These are phyloP conservation scores for Montipora capitata DNA, from an alignment of 92 coral and sea anemone species.

Conservation along the genomic window DNA sequence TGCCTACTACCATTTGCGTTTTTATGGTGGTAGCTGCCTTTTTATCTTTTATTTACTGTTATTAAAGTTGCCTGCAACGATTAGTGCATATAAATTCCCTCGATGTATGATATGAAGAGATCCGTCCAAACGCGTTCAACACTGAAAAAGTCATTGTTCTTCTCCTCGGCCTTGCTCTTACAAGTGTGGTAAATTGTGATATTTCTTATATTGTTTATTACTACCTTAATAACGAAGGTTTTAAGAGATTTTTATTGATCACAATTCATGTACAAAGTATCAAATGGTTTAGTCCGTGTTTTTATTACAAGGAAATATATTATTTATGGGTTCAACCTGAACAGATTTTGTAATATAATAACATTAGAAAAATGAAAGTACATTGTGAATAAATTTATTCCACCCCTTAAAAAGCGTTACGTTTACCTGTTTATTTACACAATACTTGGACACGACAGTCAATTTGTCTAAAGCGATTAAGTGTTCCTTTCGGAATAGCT, in stretches of 20 bases:
- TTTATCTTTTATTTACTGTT: too few relatives aligned
- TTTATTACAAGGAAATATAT: slow-evolving; percentile 10
- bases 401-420: neutral
- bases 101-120: neutral
- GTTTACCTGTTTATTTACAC: too few relatives aligned
- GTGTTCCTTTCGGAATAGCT: too few relatives aligned
- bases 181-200: neutral
- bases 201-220: neutral
- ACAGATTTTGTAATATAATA: slow-evolving; percentile 24
- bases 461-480: too few relatives aligned
- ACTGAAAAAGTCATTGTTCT: too few relatives aligned
- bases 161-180: too few relatives aligned
- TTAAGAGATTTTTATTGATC: neutral
- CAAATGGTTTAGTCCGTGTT: neutral
- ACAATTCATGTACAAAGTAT: neutral
- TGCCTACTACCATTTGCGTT: neutral
- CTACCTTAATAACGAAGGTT: neutral
- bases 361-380: neutral
- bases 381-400: slow-evolving; percentile 52
- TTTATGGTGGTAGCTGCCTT: too few relatives aligned
- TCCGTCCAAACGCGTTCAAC: too few relatives aligned
- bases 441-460: too few relatives aligned
- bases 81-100: neutral
- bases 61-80: too few relatives aligned
- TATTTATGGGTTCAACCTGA: slow-evolving; percentile 26